phyloP scores from a whole-genome alignment of 2,113 vertebrate genomes.

The human (Homo sapiens) region GRCh38 chr5:81615501-81616000 shows the following conservation, averaged over 20 bases:
- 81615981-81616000: background rate
- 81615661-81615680: background rate
- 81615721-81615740: background rate
- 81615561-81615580: constrained; percentile 69
- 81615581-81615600: constrained; percentile 25
- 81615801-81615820: background rate
- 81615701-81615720: background rate
- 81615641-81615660: constrained; percentile 17
- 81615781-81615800: background rate
- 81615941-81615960: constrained; percentile 42
- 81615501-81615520: constrained; percentile 94
- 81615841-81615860: background rate
- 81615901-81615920: constrained; percentile 19
- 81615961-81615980: background rate
- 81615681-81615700: constrained; percentile 29
- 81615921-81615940: constrained; percentile 5
- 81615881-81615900: constrained; percentile 11
- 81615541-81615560: constrained; percentile 94
- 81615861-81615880: constrained; percentile 10
- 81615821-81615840: background rate
- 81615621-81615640: background rate
- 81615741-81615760: background rate
- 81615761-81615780: background rate
- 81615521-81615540: constrained; percentile 93
- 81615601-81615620: background rate